phyloP scores from a whole-genome alignment of 2,797 vertebrate species.

The Parauchenoglanis punctatus region DNA sequence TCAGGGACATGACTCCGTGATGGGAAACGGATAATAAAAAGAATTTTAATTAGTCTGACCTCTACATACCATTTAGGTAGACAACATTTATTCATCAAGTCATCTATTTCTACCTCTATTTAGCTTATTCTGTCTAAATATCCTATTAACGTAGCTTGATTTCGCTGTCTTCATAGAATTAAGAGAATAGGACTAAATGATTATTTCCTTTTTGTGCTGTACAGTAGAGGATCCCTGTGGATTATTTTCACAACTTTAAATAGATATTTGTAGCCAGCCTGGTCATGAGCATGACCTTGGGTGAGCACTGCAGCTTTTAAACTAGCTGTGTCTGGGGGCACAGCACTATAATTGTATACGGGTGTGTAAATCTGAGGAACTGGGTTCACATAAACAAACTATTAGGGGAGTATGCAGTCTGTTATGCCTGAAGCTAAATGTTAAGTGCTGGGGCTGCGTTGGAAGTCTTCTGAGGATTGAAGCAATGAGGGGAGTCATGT shows the following conservation, averaged over 20 bases:
- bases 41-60: slow-evolving; percentile 46
- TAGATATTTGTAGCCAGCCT: slow-evolving; percentile 8
- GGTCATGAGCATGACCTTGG: slow-evolving; percentile 44
- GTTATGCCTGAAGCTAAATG: slow-evolving; percentile 30
- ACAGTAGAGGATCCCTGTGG: slow-evolving; percentile 21
- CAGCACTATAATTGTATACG: slow-evolving; percentile 28
- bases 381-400: slow-evolving; percentile 36
- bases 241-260: slow-evolving; percentile 38
- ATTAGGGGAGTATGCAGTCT: slow-evolving; percentile 26
- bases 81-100: not conserved
- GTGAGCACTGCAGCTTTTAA: slow-evolving; percentile 26
- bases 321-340: slow-evolving; percentile 16
- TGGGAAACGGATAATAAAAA: slow-evolving; percentile 14
- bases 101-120: not conserved
- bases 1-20: slow-evolving; percentile 23
- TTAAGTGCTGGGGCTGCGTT: slow-evolving; percentile 15
- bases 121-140: slow-evolving; percentile 16
- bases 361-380: slow-evolving; percentile 31
- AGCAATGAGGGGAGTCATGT: not conserved
- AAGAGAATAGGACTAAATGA: not conserved
- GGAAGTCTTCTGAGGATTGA: slow-evolving; percentile 16
- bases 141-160: not conserved
- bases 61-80: not conserved
- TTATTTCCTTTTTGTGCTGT: not conserved
- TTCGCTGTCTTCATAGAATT: not conserved